phyloP scores from a whole-genome alignment of 2,888 invertebrate species.

The Oligia strigilis region DNA sequence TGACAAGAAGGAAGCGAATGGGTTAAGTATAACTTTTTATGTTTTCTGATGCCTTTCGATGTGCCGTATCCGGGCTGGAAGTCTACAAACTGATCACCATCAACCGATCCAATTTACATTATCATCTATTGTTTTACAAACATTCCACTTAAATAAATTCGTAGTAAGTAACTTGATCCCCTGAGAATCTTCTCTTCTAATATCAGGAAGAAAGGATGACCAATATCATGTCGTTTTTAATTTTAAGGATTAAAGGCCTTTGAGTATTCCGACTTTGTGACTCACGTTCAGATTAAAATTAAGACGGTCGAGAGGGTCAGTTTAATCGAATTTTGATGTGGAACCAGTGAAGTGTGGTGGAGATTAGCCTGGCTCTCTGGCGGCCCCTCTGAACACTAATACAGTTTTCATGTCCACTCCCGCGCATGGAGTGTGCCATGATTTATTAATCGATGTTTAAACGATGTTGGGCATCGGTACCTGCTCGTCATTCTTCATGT shows the following conservation, averaged over 20 bases:
- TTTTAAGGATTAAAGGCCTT: conserved; percentile 53
- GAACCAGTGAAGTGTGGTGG: conserved; percentile 59
- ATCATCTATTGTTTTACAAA: conserved; percentile 7
- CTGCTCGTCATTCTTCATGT: not conserved
- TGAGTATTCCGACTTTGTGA: conserved; percentile 57
- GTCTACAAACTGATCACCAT: not conserved
- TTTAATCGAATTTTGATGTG: conserved; percentile 69
- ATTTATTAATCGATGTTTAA: conserved; percentile 56
- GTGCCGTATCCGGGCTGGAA: not conserved
- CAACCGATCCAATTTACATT: not conserved
- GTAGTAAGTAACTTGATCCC: conserved; percentile 25
- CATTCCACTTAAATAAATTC: not conserved
- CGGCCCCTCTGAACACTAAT: conserved; percentile 71
- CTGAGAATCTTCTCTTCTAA: conserved; percentile 19
- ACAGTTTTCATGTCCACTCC: conserved; percentile 78
- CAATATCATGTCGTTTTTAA: conserved; percentile 53
- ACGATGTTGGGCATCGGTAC: conserved; percentile 11
- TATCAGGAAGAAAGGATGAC: conserved; percentile 48
- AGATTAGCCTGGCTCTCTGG: conserved; percentile 61
- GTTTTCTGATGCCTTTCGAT: not conserved
- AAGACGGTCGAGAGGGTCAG: conserved; percentile 58
- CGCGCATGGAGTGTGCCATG: conserved; percentile 59
- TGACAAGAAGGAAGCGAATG: conserved; percentile 29
- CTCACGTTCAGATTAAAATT: conserved; percentile 63
- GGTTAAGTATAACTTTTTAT: not conserved